Evolutionary conservation across 1,140 invertebrate species (phyloP).

Genomic region (Thalassaphorura encarpata): DNA sequence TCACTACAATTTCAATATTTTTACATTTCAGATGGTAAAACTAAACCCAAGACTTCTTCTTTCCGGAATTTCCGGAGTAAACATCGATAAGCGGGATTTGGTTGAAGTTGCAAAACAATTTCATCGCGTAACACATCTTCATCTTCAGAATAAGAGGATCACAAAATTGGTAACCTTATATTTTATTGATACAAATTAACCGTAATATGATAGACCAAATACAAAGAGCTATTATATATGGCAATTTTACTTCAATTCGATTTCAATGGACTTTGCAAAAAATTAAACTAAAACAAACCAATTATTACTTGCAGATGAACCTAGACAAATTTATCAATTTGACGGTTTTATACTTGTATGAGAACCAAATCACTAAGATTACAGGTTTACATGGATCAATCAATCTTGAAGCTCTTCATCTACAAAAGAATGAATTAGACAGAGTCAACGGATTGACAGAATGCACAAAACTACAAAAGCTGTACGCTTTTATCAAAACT

Average conservation of each 20-base stretch:
- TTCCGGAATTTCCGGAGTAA: constrained; percentile 21
- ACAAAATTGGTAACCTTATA: constrained; percentile 19
- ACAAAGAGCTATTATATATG: no score
- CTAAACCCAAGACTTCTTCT: constrained; percentile 17
- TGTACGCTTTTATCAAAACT: no score
- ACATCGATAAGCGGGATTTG: constrained; percentile 9
- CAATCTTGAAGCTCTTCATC: constrained; percentile 53
- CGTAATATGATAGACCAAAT: not conserved
- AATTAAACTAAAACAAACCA: no score
- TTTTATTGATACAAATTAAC: not conserved
- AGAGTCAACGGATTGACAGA: constrained; percentile 52
- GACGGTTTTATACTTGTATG: constrained; percentile 56
- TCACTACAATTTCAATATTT: no score
- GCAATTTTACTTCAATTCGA: not conserved
- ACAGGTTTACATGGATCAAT: constrained; percentile 47
- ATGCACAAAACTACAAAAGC: constrained; percentile 49
- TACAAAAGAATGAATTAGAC: constrained; percentile 54
- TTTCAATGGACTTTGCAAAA: constrained; percentile 17
- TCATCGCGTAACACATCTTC: constrained; percentile 16
- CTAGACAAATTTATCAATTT: constrained; percentile 48
- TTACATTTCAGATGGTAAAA: constrained; percentile 22
- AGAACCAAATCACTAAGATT: constrained; percentile 49
- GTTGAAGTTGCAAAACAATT: constrained; percentile 20
- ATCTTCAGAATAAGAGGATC: constrained; percentile 27
- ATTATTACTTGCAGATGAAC: no score